Percentiles rank a stretch among this genome's conserved stretches.
These are phyloP conservation scores for Aethina tumida DNA, from an alignment of 1,140 invertebrate genomes.

Conservation along the genomic window DNA sequence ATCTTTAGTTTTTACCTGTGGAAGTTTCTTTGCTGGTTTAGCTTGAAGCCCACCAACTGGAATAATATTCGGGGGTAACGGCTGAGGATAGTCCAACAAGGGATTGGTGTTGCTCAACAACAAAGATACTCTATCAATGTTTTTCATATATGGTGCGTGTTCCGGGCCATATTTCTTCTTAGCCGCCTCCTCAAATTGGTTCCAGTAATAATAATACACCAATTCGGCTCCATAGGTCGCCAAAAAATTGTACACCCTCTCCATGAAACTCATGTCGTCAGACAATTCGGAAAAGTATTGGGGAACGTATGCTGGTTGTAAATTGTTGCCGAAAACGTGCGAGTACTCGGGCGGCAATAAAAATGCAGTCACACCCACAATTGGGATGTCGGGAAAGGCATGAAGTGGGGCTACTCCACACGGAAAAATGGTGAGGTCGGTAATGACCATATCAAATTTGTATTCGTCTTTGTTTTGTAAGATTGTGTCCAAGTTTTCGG, in stretches of 20 bases:
- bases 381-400: slow-evolving; percentile 2
- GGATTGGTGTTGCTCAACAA: slow-evolving; percentile 11
- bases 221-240: not conserved
- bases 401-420: slow-evolving; percentile 2
- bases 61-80: not conserved
- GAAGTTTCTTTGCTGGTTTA: slow-evolving; percentile 19
- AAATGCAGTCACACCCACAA: slow-evolving; percentile 3
- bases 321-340: slow-evolving; percentile 19
- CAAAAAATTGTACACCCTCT: slow-evolving; percentile 32
- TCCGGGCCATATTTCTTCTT: slow-evolving; percentile 3
- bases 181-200: not conserved
- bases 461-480: no score
- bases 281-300: slow-evolving; percentile 26
- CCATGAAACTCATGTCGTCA: slow-evolving; percentile 40
- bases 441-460: slow-evolving; percentile 6
- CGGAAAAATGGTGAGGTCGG: not conserved
- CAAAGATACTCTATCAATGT: slow-evolving; percentile 1
- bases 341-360: slow-evolving; percentile 2
- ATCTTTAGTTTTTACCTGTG: slow-evolving; percentile 18
- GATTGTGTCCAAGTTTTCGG: no score
- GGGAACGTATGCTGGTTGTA: slow-evolving; percentile 40
- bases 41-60: slow-evolving; percentile 38
- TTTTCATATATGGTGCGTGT: slow-evolving; percentile 4
- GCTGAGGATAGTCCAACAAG: not conserved
- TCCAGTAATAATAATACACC: slow-evolving; percentile 1